Percentiles rank a stretch among this genome's conserved stretches.
Conservation (phyloP, 37 sponge, comb jelly and placozoan genomes). For the Hormiphora californensis region DNA sequence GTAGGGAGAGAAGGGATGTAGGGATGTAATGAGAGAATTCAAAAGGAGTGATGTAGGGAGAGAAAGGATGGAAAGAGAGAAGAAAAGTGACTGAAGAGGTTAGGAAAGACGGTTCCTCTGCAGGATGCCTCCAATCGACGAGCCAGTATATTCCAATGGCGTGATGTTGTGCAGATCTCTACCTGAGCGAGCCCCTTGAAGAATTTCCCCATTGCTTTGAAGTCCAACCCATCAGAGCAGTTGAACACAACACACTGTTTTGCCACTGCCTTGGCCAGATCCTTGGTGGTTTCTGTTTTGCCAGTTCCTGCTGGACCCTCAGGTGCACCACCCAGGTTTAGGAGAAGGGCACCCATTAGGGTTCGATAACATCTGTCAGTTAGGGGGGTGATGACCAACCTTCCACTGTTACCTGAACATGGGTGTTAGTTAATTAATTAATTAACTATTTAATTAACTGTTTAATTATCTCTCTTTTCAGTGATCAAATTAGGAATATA, state of each 20-base stretch:
- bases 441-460: too few relatives aligned
- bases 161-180: neutral
- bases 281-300: constrained; percentile 97
- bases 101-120: too few relatives aligned
- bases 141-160: too few relatives aligned
- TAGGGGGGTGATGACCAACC: constrained; percentile 96
- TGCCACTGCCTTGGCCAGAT: constrained; percentile 99
- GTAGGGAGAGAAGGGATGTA: too few relatives aligned
- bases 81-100: too few relatives aligned
- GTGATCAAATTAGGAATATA: too few relatives aligned
- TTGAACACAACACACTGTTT: constrained; percentile 99
- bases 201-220: constrained; percentile 98
- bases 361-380: constrained; percentile 96
- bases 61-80: too few relatives aligned
- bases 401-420: constrained; percentile 76
- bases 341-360: constrained; percentile 93
- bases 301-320: constrained; percentile 95
- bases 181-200: constrained; percentile 90
- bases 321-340: constrained; percentile 94
- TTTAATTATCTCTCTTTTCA: too few relatives aligned
- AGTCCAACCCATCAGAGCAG: constrained; percentile 99
- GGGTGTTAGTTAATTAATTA: too few relatives aligned
- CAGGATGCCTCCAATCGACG: too few relatives aligned
- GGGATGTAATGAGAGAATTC: too few relatives aligned
- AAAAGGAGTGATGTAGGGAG: too few relatives aligned